A percentile compares a stretch with the other conserved stretches of the same genome.
phyloP scores from a whole-genome alignment of 2,888 invertebrate species.

The Apeira syringaria region DNA sequence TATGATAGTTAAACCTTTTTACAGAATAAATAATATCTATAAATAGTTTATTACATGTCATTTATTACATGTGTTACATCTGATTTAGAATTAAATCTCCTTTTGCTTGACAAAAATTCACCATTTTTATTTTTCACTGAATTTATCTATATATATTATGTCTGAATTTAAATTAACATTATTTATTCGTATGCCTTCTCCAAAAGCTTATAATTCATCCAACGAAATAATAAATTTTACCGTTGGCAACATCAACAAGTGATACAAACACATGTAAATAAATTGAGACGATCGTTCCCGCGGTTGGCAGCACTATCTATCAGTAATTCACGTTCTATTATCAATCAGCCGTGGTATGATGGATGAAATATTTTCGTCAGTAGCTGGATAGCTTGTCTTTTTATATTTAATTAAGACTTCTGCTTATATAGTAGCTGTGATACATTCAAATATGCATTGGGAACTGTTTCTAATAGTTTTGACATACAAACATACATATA shows the following conservation, averaged over 20 bases:
- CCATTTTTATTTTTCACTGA: too few relatives aligned
- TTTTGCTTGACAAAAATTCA: too few relatives aligned
- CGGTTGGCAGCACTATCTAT: slow-evolving; percentile 73
- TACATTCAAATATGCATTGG: too few relatives aligned
- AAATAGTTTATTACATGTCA: too few relatives aligned
- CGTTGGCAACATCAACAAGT: slow-evolving; percentile 77
- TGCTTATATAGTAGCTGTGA: slow-evolving; percentile 28
- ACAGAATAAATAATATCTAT: too few relatives aligned
- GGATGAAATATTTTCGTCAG: slow-evolving; percentile 79
- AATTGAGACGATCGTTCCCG: slow-evolving; percentile 75
- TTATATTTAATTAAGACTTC: slow-evolving; percentile 78
- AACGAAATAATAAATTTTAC: slow-evolving; percentile 53
- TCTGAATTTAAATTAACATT: too few relatives aligned
- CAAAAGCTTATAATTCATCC: slow-evolving; percentile 10
- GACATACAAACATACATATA: too few relatives aligned
- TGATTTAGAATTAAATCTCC: too few relatives aligned
- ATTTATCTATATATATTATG: too few relatives aligned
- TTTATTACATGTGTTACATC: too few relatives aligned
- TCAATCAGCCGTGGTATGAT: slow-evolving; percentile 78
- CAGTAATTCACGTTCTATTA: slow-evolving; percentile 81
- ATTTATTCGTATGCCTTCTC: slow-evolving; percentile 27
- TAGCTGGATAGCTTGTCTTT: slow-evolving; percentile 80
- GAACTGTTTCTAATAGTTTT: too few relatives aligned
- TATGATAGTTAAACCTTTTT: too few relatives aligned
- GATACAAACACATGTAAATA: slow-evolving; percentile 80